These are phyloP conservation scores for Bradypodion pumilum DNA, from an alignment of 2,797 vertebrate genomes.

Conservation along the genomic window DNA sequence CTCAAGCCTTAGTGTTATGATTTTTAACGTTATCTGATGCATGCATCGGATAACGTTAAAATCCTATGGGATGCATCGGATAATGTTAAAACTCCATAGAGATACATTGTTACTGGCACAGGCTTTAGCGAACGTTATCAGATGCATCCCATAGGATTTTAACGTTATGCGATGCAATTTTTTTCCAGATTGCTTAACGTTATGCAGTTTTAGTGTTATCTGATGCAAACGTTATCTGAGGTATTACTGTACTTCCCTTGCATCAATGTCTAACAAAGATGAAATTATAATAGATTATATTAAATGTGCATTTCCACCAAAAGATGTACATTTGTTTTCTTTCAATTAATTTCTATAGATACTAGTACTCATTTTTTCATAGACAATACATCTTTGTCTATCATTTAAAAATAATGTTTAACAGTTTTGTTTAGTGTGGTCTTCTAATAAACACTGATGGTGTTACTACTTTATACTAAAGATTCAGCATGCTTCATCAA, in stretches of 20 bases:
- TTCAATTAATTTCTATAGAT: slow-evolving; percentile 62
- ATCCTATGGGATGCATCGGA: too few relatives aligned
- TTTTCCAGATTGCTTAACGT: too few relatives aligned
- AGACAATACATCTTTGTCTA: slow-evolving; percentile 70
- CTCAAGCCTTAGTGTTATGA: too few relatives aligned
- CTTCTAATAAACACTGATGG: slow-evolving; percentile 95
- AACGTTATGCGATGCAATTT: too few relatives aligned
- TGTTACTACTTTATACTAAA: slow-evolving; percentile 90
- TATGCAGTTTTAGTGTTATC: too few relatives aligned
- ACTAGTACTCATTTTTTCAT: slow-evolving; percentile 66
- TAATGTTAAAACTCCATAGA: too few relatives aligned
- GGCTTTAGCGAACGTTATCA: too few relatives aligned
- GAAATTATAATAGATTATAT: slow-evolving; percentile 58
- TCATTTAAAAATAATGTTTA: slow-evolving; percentile 73
- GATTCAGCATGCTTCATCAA: slow-evolving; percentile 89
- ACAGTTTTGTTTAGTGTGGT: slow-evolving; percentile 78
- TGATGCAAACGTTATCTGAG: too few relatives aligned
- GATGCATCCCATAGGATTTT: too few relatives aligned
- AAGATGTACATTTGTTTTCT: background rate
- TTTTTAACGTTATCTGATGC: too few relatives aligned
- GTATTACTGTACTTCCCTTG: background rate
- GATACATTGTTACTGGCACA: too few relatives aligned
- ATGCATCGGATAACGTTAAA: too few relatives aligned
- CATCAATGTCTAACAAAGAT: background rate
- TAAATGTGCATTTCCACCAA: slow-evolving; percentile 41